Evolutionary conservation across 2,797 vertebrate species (phyloP), one percentile per base, ranked within the genome.

Genomic region (Cyprinella venusta): DNA sequence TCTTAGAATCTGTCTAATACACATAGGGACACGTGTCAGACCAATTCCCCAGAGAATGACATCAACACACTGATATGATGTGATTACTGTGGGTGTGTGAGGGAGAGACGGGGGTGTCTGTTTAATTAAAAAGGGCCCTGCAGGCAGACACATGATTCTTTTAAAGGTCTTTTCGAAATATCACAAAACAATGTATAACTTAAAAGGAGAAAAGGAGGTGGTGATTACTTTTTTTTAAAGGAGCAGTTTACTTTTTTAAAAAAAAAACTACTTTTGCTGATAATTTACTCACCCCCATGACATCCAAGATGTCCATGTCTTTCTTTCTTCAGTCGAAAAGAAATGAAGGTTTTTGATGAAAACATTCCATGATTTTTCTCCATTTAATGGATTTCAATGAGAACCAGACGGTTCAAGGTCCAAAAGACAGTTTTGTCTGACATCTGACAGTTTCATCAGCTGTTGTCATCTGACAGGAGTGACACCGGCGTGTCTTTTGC

Each of bases 71-170:
- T 81, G 54, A 72, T 63, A 63, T 81, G 26, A 72, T 72, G 56
- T 81, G 69, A 81, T 80, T 72, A 48, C 18, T 50, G 19, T 18
- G n/a, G 42, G 54, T 36, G 69, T 45, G 38, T 33, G 79, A 63
- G 68, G 56, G 40, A 72, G 77, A 79, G 42, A 79, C 24, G 65
- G 65, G 56, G 78, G 45, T 10, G 40, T 40, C 42, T 65, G 21
- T 38, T 38, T 74, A 81, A 81, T 81, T 81, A 64, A 81, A 74
- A 81, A 64, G 42, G 21, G 69, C 79, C 79, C 69, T 63, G 40
- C 69, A 50, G 79, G 40, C 21, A 76, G 21, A 30, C 56, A 64
- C 59, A 50, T 63, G 13, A 18, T 19, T 81, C 30, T 52, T 61
- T 80, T 42, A 42, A 80, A 42, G 50, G 65, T 13, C 65, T 68